Evolutionary conservation across 2,113 vertebrate genomes (phyloP), one percentile per base, ranked within the genome.

Genomic region (Zosterops pallidus): DNA sequence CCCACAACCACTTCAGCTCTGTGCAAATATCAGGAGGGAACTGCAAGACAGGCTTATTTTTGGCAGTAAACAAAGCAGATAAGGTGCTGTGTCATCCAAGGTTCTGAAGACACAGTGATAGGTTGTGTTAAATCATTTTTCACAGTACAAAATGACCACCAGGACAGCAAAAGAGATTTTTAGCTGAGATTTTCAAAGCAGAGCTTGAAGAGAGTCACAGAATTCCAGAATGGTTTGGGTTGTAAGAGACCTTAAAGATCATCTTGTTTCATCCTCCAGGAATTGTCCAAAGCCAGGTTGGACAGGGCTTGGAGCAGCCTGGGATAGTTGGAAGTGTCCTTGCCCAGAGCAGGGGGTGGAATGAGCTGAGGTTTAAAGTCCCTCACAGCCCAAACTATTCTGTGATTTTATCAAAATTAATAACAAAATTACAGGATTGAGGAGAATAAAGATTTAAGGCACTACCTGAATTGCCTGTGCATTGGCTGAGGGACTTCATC

Each of bases 61-160:
- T 74, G 92, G 88, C 76, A 92, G 31, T 64, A 78, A 90, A 68
- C 71, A 81, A 60, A 84, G 85, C 76, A 81, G 92, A 83, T 92
- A 95, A 90, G 2, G 5, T 12, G 41, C 68, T 37, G 35, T 28
- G 22, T 0, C 35, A 57, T 2, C 71, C 13, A 3, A 22, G 47
- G 39, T 41, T 22, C 63, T 46, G 24, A 26, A 87, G n/a, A 25
- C 46, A 37, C 12, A 0, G 18, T 4, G 4, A 41, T 1, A 23
- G 0, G 24, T 17, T 21, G 23, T 8, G 55, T 26, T 74, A 64
- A 85, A 62, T 84, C 41, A 29, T 22, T 81, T 82, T 35, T 29
- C 86, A 62, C 44, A 63, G 53, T 16, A 60, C 5, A 42, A 72
- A 82, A 59, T 3, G 18, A 9, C 6, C 53, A 31, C 9, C 19